phyloP scores from a whole-genome alignment of 1,140 invertebrate genomes.

The Gryon sp. region DNA sequence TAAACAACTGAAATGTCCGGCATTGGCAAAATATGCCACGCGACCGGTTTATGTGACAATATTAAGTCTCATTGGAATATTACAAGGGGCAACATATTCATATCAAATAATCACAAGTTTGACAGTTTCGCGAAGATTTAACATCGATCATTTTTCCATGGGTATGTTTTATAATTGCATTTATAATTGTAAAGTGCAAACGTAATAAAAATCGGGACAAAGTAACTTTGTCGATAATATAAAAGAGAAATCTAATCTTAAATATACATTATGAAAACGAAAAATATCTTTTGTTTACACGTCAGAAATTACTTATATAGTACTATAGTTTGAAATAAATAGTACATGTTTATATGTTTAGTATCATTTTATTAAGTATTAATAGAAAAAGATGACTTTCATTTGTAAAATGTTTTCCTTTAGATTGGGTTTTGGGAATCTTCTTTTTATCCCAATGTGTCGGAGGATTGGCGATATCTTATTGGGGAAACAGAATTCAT shows the following conservation, averaged over 20 bases:
- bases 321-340: too few relatives aligned
- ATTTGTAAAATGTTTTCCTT: slow-evolving; percentile 19
- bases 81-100: slow-evolving; percentile 80
- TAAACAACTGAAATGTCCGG: slow-evolving; percentile 79
- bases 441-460: slow-evolving; percentile 80
- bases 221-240: too few relatives aligned
- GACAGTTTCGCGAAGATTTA: slow-evolving; percentile 79
- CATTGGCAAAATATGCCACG: slow-evolving; percentile 81
- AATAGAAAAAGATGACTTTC: too few relatives aligned
- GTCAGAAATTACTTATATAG: neutral
- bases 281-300: neutral
- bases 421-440: slow-evolving; percentile 82
- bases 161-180: slow-evolving; percentile 71
- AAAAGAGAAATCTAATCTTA: slow-evolving; percentile 19
- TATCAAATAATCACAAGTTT: slow-evolving; percentile 82
- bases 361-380: too few relatives aligned
- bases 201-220: too few relatives aligned
- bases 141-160: slow-evolving; percentile 77
- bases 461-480: slow-evolving; percentile 79
- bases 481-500: slow-evolving; percentile 83
- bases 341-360: too few relatives aligned
- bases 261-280: slow-evolving; percentile 3
- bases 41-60: slow-evolving; percentile 79
- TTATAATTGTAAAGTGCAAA: neutral
- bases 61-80: slow-evolving; percentile 78